Evolutionary conservation across 2,888 invertebrate genomes (phyloP), one percentile per base, ranked within the genome.

Genomic region (Mesopsocus fuscifrons): DNA sequence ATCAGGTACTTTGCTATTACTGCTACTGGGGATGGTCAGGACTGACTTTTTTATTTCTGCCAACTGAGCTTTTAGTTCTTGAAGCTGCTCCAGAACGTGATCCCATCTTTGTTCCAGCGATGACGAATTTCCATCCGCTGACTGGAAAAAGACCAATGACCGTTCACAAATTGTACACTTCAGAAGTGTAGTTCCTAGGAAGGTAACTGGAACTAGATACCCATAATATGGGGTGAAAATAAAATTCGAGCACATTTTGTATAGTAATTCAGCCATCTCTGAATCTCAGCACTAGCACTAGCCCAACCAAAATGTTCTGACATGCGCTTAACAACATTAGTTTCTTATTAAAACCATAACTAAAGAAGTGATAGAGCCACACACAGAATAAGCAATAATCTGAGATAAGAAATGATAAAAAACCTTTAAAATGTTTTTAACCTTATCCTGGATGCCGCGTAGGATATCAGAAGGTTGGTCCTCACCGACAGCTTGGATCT

Each of bases 381-480:
- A n/a, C n/a, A n/a, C n/a, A n/a, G n/a, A n/a, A n/a, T n/a, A n/a
- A n/a, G n/a, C n/a, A n/a, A n/a, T n/a, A n/a, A n/a, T n/a, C n/a
- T n/a, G n/a, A n/a, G n/a, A n/a, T n/a, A n/a, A n/a, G 26, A 38
- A 38, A 17, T 38, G 20, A 5, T 38, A 13, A n/a, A 18, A 38
- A 38, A 38, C 38, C 38, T 38, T 38, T 20, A 38, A 38, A 38
- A 38, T 38, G 15, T 16, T 16, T 4, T 38, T 38, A 38, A 38
- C 38, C 38, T 38, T 38, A 18, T 38, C 20, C 18, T 17, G 8
- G 8, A 38, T 38, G 8, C 21, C 38, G 17, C 21, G 20, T 38
- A 38, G 3, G 4, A 18, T 21, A 13, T 20, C 20, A 13, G 13
- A n/a, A 8, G 18, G 17, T 33, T 33, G 6, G 5, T n/a, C 13